phyloP scores from a whole-genome alignment of 2,113 vertebrate species.

The Phaethon lepturus region DNA sequence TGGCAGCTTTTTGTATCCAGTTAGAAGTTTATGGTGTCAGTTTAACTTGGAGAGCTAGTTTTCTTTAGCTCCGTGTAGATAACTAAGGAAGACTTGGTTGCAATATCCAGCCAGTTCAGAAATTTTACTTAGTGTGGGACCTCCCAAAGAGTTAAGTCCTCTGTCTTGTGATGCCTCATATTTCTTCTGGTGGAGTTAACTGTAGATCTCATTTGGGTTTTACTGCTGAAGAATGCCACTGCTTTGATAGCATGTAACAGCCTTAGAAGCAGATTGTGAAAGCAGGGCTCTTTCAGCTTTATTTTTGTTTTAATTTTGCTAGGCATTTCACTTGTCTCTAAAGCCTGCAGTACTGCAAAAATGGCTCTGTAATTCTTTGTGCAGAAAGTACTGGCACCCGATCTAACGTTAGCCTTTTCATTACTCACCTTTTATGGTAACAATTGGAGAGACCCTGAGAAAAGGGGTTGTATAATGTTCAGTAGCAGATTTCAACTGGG shows the following conservation, averaged over 20 bases:
- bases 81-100: background rate
- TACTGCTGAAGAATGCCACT: background rate
- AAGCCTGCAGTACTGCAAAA: background rate
- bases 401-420: background rate
- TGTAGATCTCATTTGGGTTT: background rate
- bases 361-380: background rate
- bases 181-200: background rate
- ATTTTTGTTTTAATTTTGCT: background rate
- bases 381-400: background rate
- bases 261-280: background rate
- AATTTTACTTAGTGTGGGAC: background rate
- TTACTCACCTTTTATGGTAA: background rate
- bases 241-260: rapidly evolving
- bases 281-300: rapidly evolving
- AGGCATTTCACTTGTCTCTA: background rate
- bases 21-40: background rate
- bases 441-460: background rate
- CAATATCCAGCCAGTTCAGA: rapidly evolving
- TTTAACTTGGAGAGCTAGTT: background rate
- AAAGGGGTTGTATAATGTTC: rapidly evolving
- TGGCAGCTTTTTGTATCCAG: background rate
- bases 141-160: background rate
- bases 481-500: background rate
- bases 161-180: background rate
- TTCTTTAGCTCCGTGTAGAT: rapidly evolving